A percentile compares a stretch with the other conserved stretches of the same genome.
Evolutionary conservation across 2,113 vertebrate species (phyloP).

Genomic region (Ciconia stormi): DNA sequence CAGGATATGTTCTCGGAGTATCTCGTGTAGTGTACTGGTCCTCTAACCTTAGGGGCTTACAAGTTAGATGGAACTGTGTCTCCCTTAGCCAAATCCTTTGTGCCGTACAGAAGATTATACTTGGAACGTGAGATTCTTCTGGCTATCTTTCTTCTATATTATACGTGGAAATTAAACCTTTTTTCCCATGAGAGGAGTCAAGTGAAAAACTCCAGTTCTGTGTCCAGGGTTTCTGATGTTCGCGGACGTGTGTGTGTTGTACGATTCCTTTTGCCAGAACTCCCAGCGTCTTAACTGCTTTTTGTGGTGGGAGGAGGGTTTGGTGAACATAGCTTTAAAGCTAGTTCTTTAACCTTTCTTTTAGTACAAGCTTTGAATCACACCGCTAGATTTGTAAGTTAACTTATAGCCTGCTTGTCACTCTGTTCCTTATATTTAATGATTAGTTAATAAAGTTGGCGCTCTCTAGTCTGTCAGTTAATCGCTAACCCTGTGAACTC

Average conservation of each 20-base stretch:
- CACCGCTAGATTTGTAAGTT: background rate
- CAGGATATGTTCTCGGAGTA: background rate
- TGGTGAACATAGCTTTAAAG: background rate
- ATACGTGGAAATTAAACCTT: background rate
- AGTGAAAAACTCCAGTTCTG: background rate
- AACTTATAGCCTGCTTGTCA: background rate
- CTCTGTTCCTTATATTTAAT: background rate
- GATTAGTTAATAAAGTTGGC: background rate
- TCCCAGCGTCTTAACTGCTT: background rate
- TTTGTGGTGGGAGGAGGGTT: background rate
- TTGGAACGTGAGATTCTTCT: background rate
- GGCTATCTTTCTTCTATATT: background rate
- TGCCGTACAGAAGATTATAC: background rate
- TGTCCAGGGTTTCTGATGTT: background rate
- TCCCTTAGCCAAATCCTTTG: background rate
- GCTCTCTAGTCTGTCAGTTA: background rate
- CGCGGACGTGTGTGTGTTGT: accelerated
- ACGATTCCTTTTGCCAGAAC: background rate
- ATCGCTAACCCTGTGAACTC: background rate
- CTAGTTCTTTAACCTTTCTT: background rate
- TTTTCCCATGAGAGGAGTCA: background rate
- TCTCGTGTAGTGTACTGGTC: accelerated
- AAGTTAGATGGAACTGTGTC: background rate
- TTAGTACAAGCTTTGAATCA: background rate
- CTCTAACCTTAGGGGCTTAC: too few relatives aligned